Percentiles rank a stretch among this genome's conserved stretches.
phyloP scores from a whole-genome alignment of 2,113 vertebrate genomes.

The Callorhinus ursinus region DNA sequence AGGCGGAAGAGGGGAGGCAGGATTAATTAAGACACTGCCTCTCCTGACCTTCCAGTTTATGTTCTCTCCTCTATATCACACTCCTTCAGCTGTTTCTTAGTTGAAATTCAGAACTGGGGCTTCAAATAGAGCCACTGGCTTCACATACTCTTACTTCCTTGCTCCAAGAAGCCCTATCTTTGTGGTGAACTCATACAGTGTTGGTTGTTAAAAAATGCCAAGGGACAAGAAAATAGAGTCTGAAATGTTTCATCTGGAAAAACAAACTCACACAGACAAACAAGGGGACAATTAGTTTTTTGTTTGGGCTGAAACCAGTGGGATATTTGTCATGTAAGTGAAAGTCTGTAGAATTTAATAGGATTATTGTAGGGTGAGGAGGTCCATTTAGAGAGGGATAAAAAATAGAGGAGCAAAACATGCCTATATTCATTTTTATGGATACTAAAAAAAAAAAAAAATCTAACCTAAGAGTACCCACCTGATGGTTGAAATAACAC shows the following conservation, averaged over 20 bases:
- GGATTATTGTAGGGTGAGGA: conserved; percentile 53
- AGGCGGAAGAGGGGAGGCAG: background rate
- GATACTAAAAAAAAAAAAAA: background rate
- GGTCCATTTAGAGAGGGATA: background rate
- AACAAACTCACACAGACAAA: conserved; percentile 61
- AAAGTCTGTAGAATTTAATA: conserved; percentile 62
- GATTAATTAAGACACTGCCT: conserved; percentile 35
- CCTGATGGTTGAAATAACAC: background rate
- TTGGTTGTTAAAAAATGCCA: conserved; percentile 61
- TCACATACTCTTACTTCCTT: conserved; percentile 31
- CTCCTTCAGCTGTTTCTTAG: conserved; percentile 10
- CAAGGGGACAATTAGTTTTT: conserved; percentile 69
- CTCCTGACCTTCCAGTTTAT: background rate
- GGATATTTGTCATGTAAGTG: conserved; percentile 63
- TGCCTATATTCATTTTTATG: background rate
- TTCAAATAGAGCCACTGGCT: conserved; percentile 35
- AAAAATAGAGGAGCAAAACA: background rate
- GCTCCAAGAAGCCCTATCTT: conserved; percentile 20
- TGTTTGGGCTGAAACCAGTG: conserved; percentile 53
- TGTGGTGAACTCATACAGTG: background rate
- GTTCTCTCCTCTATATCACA: background rate
- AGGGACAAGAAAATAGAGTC: conserved; percentile 59
- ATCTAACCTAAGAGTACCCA: background rate
- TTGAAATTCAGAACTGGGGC: conserved; percentile 14
- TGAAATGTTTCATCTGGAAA: conserved; percentile 68